phyloP scores from a whole-genome alignment of 2,797 vertebrate species.

The Gambelia wislizenii region DNA sequence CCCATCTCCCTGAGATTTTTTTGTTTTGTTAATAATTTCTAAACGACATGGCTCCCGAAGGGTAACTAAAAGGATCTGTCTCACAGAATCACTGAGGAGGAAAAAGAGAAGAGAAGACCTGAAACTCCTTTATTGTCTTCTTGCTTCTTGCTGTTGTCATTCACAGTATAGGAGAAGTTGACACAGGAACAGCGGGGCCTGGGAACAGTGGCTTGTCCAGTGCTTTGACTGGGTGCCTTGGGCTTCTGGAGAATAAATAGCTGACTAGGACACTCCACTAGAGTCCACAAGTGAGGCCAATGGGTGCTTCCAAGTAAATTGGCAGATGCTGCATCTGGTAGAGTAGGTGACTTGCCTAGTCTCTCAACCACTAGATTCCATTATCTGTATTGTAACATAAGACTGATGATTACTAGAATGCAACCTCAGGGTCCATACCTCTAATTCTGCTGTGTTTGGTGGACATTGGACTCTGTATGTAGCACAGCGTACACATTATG shows the following conservation, averaged over 20 bases:
- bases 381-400: no score
- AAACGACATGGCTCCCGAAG: not conserved
- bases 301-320: no score
- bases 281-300: no score
- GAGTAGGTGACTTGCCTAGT: no score
- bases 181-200: not conserved
- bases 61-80: not conserved
- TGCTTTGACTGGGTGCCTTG: no score
- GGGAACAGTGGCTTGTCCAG: not conserved
- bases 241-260: no score
- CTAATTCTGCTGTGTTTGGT: not conserved
- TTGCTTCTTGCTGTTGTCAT: not conserved
- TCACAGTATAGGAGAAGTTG: not conserved
- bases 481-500: not conserved
- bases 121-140: not conserved
- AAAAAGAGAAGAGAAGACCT: not conserved
- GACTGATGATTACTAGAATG: not conserved
- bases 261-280: no score
- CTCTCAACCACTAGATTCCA: not conserved
- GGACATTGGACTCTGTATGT: not conserved
- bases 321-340: no score
- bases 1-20: not conserved
- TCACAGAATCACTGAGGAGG: not conserved
- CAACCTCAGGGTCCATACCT: not conserved
- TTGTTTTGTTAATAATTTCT: not conserved